Evolutionary conservation across 1,140 invertebrate species (phyloP).

Genomic region (Drosophila novamexicana): DNA sequence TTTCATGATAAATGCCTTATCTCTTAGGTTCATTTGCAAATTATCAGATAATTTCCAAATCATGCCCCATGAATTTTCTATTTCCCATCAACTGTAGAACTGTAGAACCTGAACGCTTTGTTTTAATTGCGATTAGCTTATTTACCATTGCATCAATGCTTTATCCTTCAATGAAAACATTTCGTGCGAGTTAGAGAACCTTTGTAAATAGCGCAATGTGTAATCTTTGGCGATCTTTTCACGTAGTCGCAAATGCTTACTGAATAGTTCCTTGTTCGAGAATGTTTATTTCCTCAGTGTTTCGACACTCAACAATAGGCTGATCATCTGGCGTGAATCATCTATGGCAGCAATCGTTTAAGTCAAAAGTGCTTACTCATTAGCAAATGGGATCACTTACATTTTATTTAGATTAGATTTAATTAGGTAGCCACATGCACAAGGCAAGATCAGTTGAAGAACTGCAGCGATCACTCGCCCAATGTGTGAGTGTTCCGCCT

Average conservation of each 20-base stretch:
- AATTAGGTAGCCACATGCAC: slow-evolving; percentile 18
- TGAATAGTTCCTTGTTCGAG: slow-evolving; percentile 43
- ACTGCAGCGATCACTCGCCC: slow-evolving; percentile 1
- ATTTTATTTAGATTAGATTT: slow-evolving; percentile 33
- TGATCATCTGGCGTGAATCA: slow-evolving; percentile 30
- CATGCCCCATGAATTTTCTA: too few relatives aligned
- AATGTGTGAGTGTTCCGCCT: not conserved
- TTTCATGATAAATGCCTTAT: too few relatives aligned
- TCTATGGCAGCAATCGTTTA: slow-evolving; percentile 17
- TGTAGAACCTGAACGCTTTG: too few relatives aligned
- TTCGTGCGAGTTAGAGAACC: not conserved
- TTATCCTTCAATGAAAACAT: not conserved
- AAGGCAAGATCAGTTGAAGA: slow-evolving; percentile 13
- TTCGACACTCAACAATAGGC: slow-evolving; percentile 22
- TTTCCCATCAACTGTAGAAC: too few relatives aligned
- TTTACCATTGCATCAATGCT: too few relatives aligned
- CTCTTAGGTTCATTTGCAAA: too few relatives aligned
- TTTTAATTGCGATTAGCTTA: too few relatives aligned
- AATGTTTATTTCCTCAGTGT: slow-evolving; percentile 34
- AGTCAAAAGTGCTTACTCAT: slow-evolving; percentile 25
- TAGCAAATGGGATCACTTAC: slow-evolving; percentile 13
- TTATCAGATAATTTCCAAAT: too few relatives aligned
- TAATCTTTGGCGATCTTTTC: slow-evolving; percentile 40
- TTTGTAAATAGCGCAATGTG: not conserved
- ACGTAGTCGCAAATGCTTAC: slow-evolving; percentile 25